phyloP scores from a whole-genome alignment of 1,140 invertebrate species.

The Acromyrmex heyeri region DNA sequence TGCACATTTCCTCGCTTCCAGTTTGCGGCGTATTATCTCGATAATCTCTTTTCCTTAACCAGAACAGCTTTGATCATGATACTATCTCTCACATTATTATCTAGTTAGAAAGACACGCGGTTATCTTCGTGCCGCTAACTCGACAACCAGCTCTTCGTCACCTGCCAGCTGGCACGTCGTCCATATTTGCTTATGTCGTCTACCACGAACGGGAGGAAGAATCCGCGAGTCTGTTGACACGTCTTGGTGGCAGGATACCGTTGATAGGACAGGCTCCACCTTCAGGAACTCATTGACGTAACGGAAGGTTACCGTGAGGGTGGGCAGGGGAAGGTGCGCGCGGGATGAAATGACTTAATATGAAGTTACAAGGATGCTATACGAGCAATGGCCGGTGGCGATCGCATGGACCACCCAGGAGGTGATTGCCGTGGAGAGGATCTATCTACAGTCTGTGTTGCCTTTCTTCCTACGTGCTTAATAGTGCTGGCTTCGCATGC shows the following conservation, averaged over 20 bases:
- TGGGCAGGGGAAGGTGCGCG: conserved; percentile 23
- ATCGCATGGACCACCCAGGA: conserved; percentile 80
- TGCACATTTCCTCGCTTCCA: background rate
- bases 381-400: conserved; percentile 78
- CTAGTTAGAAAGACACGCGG: conserved; percentile 38
- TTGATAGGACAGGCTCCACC: conserved; percentile 57
- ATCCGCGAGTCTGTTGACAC: conserved; percentile 47
- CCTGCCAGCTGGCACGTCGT: conserved; percentile 32
- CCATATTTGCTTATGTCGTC: conserved; percentile 24
- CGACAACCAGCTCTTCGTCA: conserved; percentile 45
- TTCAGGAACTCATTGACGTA: conserved; percentile 69
- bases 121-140: conserved; percentile 52
- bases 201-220: background rate
- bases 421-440: conserved; percentile 82
- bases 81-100: conserved; percentile 51
- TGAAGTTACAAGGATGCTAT: conserved; percentile 67
- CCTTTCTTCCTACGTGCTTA: conserved; percentile 66
- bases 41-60: conserved; percentile 21
- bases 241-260: conserved; percentile 39
- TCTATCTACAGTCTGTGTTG: conserved; percentile 72
- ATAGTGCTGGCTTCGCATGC: conserved; percentile 65
- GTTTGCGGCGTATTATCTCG: conserved; percentile 1
- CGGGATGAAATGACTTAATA: conserved; percentile 77
- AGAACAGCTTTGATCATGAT: conserved; percentile 13
- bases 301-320: conserved; percentile 44